phyloP scores from a whole-genome alignment of 2,888 invertebrate genomes.

The Callyntrura guangdongensis region DNA sequence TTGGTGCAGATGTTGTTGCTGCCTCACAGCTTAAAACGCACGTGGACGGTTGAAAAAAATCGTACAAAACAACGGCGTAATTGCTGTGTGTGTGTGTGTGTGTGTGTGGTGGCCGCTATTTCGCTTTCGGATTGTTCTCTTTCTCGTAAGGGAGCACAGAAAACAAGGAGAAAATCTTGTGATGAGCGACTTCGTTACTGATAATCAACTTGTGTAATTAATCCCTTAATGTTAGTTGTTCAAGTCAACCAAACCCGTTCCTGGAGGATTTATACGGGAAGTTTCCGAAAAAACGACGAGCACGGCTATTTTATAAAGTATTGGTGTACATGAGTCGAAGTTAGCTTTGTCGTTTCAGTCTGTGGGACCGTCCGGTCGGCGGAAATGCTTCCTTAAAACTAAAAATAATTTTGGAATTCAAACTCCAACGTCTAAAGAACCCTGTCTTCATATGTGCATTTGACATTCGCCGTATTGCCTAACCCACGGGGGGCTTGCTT shows the following conservation, averaged over 20 bases:
- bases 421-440: no score
- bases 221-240: constrained; percentile 77
- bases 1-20: constrained; percentile 3
- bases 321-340: no score
- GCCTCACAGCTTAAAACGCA: not conserved
- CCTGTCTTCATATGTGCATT: no score
- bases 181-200: constrained; percentile 80
- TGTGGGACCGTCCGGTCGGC: not conserved
- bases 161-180: constrained; percentile 51
- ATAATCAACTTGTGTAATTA: constrained; percentile 82
- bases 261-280: constrained; percentile 69
- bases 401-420: no score
- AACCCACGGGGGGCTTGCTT: no score
- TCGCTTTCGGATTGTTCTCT: not conserved
- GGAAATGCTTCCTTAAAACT: no score
- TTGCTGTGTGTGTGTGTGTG: not conserved
- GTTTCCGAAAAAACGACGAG: constrained; percentile 45
- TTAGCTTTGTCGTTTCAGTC: not conserved
- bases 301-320: no score
- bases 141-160: not conserved
- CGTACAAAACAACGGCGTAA: not conserved
- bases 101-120: not conserved
- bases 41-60: not conserved
- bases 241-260: constrained; percentile 73
- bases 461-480: no score